Evolutionary conservation across 2,888 invertebrate species (phyloP).

Genomic region (Cephus pygmeus): DNA sequence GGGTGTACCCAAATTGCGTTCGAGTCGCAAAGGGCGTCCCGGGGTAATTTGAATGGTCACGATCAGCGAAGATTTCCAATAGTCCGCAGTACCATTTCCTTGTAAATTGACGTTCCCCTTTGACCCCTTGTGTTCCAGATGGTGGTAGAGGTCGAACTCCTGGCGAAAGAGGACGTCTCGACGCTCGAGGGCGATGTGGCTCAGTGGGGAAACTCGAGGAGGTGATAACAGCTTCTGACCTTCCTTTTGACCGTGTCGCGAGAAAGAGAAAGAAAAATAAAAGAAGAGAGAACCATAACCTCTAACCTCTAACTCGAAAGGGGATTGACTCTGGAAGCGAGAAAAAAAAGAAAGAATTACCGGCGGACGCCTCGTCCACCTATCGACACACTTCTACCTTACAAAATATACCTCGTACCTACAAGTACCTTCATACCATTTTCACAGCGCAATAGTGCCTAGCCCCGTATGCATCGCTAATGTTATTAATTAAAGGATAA

Average conservation of each 20-base stretch:
- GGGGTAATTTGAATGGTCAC: not conserved
- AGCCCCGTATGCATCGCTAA: conserved; percentile 39
- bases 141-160: conserved; percentile 52
- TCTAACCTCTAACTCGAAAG: no score
- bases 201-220: conserved; percentile 61
- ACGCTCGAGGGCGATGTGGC: conserved; percentile 56
- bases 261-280: no score
- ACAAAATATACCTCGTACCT: conserved; percentile 62
- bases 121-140: conserved; percentile 47
- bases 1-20: not conserved
- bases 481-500: conserved; percentile 5
- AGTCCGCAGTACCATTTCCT: conserved; percentile 2
- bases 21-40: not conserved
- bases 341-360: not conserved
- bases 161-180: conserved; percentile 43
- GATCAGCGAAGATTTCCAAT: conserved; percentile 3
- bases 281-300: no score
- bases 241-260: conserved; percentile 48
- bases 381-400: conserved; percentile 49
- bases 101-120: not conserved
- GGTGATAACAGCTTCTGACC: conserved; percentile 64
- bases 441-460: conserved; percentile 64
- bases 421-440: conserved; percentile 64
- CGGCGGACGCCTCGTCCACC: not conserved
- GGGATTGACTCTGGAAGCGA: no score